A percentile compares a stretch with the other conserved stretches of the same genome.
Evolutionary conservation across 2,888 invertebrate species (phyloP).

Genomic region (Limnephilus marmoratus): DNA sequence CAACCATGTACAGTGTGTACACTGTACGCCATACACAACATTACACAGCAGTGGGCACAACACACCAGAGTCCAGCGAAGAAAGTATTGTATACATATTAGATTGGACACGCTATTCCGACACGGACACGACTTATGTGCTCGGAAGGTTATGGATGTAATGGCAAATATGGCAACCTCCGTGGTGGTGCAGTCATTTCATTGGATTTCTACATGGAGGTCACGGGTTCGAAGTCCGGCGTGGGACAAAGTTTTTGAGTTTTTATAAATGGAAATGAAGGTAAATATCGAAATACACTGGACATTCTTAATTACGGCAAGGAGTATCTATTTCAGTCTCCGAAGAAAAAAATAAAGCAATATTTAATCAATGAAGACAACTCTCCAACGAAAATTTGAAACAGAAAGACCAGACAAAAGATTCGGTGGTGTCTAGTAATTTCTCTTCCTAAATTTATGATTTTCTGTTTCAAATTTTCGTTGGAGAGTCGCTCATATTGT

Average conservation of each 20-base stretch:
- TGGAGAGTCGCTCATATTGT: too few relatives aligned
- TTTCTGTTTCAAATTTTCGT: too few relatives aligned
- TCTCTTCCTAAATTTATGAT: too few relatives aligned
- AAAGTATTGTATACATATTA: neutral
- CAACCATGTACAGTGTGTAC: neutral
- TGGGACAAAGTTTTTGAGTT: neutral
- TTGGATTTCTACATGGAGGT: neutral
- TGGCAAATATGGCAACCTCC: neutral
- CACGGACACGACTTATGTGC: neutral
- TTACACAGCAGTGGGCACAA: neutral
- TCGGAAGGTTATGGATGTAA: neutral
- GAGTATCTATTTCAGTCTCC: too few relatives aligned
- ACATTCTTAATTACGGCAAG: too few relatives aligned
- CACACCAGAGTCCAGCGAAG: neutral
- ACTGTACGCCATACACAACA: neutral
- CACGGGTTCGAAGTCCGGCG: neutral
- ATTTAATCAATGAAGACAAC: too few relatives aligned
- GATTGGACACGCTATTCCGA: neutral
- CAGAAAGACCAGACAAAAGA: too few relatives aligned
- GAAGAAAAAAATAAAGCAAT: too few relatives aligned
- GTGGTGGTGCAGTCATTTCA: neutral
- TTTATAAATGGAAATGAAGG: too few relatives aligned
- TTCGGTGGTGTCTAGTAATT: too few relatives aligned
- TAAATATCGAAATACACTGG: too few relatives aligned
- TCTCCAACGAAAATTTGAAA: too few relatives aligned